Evolutionary conservation across 1,140 invertebrate species (phyloP), one percentile per base, ranked within the genome.

Genomic region (Ostrea denselamellosa): DNA sequence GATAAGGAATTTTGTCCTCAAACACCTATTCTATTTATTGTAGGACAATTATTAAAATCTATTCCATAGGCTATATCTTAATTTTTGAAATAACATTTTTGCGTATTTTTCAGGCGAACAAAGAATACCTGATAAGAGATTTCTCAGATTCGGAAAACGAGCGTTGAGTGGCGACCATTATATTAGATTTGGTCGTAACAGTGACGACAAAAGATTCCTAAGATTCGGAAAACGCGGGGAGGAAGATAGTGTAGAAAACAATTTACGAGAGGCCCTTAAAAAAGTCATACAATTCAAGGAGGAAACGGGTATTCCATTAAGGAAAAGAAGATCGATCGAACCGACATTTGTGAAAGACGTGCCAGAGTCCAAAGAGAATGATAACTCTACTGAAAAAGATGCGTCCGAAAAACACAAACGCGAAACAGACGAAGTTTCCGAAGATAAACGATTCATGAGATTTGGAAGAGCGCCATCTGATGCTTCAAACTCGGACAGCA

Each of bases 191-290:
- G 93, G 93, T 87, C 14, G 89, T 87, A 56, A 83, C 71, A 77
- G 28, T 85, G 90, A 91, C 65, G 92, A 93, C 71, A 93, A 93
- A 85, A 86, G 92, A 34, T 94, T 93, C 87, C 90, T 94, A 86
- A 85, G 93, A 85, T 94, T 94, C 85, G 93, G 93, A 10, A 90
- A 92, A 51, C 87, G 87, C 14, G 68, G 82, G 34, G 65, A 71
- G 54, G 88, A 91, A 17, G 89, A 86, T 8, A 89, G 68, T 58
- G 12, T 90, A 56, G 91, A 88, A 65, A 88, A 92, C 12, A 83
- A 90, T 4, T 87, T 91, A 65, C 87, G 53, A 65, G 58, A 77
- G 54, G 83, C 87, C n/a, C 71, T 91, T 56, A 86, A 68, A 8
- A 90, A 87, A 87, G 85, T 91, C 7, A 58, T 89, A 87, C 83